These are phyloP conservation scores for Argopecten irradians DNA, from an alignment of 1,140 invertebrate genomes.

Conservation along the genomic window DNA sequence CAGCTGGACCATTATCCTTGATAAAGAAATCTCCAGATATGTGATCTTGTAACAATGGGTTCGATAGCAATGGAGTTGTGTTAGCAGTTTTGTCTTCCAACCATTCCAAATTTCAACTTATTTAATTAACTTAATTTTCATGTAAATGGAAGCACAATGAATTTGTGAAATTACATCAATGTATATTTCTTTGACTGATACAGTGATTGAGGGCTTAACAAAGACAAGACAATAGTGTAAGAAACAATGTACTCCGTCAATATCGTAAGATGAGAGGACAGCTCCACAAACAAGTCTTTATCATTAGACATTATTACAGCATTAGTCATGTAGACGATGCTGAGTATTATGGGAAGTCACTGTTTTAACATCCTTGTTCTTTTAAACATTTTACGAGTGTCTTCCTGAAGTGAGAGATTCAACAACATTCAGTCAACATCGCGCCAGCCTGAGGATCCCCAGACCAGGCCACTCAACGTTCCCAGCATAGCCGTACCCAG, in stretches of 20 bases:
- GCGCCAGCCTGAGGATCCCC: not conserved
- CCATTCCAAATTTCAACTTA: too few relatives aligned
- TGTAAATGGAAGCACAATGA: too few relatives aligned
- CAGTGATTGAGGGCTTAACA: not conserved
- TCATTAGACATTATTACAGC: not conserved
- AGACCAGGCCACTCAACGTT: not conserved
- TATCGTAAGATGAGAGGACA: not conserved
- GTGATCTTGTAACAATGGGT: too few relatives aligned
- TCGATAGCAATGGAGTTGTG: too few relatives aligned
- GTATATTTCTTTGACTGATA: not conserved
- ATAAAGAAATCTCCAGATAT: too few relatives aligned
- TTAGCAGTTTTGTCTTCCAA: too few relatives aligned
- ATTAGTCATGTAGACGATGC: not conserved
- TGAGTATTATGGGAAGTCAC: not conserved
- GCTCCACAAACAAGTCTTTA: not conserved
- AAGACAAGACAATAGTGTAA: not conserved
- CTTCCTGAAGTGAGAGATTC: not conserved
- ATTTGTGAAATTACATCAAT: not conserved
- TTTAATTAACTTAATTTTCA: too few relatives aligned
- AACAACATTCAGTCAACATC: conserved; percentile 21
- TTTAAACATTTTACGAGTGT: conserved; percentile 7
- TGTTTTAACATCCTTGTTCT: conserved; percentile 22
- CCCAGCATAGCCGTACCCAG: not conserved
- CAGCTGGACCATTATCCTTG: too few relatives aligned
- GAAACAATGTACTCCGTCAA: not conserved